phyloP scores from a whole-genome alignment of 2,888 invertebrate genomes.

The Thysanoteuthis rhombus region DNA sequence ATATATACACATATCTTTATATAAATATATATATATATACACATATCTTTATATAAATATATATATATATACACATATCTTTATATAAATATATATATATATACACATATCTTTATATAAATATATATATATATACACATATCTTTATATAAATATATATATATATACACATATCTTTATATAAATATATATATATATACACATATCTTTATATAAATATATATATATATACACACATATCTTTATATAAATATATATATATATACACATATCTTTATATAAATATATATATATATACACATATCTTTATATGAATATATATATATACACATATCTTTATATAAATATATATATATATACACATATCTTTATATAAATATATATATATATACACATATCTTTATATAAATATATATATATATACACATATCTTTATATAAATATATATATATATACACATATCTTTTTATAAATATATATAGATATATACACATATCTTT shows the following conservation, averaged over 20 bases:
- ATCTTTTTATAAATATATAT: neutral
- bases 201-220: neutral
- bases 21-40: neutral
- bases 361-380: neutral
- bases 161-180: neutral
- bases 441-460: neutral
- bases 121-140: slow-evolving; percentile 12
- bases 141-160: neutral
- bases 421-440: neutral
- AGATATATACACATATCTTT: neutral
- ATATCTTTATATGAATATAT: neutral
- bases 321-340: neutral
- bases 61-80: neutral
- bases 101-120: neutral
- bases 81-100: neutral
- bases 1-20: neutral
- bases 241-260: too few species aligned
- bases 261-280: too few species aligned
- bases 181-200: neutral
- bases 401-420: neutral
- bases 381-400: neutral
- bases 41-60: neutral
- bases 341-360: neutral
- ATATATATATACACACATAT: too few species aligned
- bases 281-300: too few species aligned